Evolutionary conservation across 2,113 vertebrate genomes (phyloP), one percentile per base, ranked within the genome.

Genomic region (Onychostruthus taczanowskii): DNA sequence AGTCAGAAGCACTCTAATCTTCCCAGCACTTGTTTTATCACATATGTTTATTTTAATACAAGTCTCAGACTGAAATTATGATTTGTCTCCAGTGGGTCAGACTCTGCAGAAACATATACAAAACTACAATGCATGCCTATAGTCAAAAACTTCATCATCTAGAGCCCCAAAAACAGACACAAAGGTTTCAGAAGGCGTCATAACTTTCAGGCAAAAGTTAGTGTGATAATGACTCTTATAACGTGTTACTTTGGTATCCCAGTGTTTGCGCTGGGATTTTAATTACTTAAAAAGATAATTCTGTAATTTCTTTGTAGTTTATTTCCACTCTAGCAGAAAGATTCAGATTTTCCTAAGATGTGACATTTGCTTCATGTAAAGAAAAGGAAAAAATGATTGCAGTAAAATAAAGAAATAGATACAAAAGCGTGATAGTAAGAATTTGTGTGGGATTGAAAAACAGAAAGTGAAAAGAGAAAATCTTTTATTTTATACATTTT

Each of bases 1-100:
- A 77, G 43, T 94, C 92, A 97, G 90, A 80, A 90, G 66, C 74
- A 88, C 84, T 58, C 87, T 95, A 84, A 95, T 96, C 72, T 88
- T 95, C 93, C 81, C 79, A 95, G 66, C 50, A 72, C 53, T 82
- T 49, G 10, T 64, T 68, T 85, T 58, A 79, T 35, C 26, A 49
- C 28, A 27, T 59, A 73, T 58, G 49, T 82, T 79, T 82, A 46
- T 83, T 91, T 78, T 67, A 75, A 55, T 72, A 31, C 10, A 37
- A 80, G 14, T 46, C 39, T 53, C 62, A 93, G 56, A 13, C 23
- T 62, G 22, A 82, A 84, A 56, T 19, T 39, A 10, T 8, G 12
- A 73, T 93, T 89, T 66, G 13, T 43, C 30, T 81, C 46, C 31
- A 67, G 28, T 70, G 14, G 33, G 19, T 77, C 76, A 73, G 27